These are phyloP conservation scores for Spinus pinus DNA, from an alignment of 2,797 vertebrate species.

Conservation along the genomic window DNA sequence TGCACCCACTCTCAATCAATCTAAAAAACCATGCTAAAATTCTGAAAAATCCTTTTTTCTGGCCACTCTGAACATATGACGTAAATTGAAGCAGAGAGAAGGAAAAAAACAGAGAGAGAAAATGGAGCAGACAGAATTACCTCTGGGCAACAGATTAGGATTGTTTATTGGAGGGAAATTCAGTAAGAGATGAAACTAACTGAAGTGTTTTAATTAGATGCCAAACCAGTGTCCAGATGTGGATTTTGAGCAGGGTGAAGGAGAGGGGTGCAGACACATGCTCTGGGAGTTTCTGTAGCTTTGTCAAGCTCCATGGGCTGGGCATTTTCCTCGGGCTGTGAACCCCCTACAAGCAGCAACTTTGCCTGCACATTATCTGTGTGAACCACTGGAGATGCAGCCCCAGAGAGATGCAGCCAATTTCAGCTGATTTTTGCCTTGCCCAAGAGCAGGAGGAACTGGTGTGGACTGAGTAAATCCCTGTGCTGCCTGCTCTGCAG, in stretches of 20 bases:
- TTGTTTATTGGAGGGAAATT: not conserved
- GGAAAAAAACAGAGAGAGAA: not conserved
- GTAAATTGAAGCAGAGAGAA: not conserved
- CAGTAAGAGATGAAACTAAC: not conserved
- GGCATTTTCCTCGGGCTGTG: not conserved
- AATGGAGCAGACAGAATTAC: not conserved
- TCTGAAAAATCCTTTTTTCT: not conserved
- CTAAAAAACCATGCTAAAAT: not conserved
- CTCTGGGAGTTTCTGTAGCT: not conserved
- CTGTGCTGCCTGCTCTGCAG: not conserved
- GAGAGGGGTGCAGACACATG: accelerated
- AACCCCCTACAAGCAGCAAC: not conserved
- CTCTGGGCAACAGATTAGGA: not conserved
- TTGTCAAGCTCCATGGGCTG: not conserved
- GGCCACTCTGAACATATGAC: not conserved
- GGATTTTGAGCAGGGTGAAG: not conserved
- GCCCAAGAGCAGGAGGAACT: not conserved
- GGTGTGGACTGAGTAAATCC: not conserved
- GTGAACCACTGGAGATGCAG: accelerated
- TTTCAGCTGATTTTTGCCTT: not conserved
- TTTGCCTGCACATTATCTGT: accelerated
- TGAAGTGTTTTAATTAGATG: conserved; percentile 19
- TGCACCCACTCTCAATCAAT: not conserved
- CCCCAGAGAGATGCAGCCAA: not conserved
- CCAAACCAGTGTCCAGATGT: not conserved